Conservation (phyloP, 2,888 invertebrate species). For the Diarsia mendica region DNA sequence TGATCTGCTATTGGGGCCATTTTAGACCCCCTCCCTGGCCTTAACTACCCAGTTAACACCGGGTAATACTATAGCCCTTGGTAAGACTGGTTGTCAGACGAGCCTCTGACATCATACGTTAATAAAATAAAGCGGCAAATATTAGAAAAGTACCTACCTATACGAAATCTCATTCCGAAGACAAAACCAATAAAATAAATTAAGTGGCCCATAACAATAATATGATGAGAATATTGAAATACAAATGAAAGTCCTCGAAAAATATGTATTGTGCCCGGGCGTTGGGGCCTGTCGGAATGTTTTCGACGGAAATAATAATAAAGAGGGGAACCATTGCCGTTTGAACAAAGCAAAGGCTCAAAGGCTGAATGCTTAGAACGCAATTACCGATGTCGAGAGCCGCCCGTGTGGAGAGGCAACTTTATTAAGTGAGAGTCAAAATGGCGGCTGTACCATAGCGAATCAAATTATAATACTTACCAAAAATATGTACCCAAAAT, state of each 20-base stretch:
- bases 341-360: slow-evolving; percentile 81
- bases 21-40: no score
- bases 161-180: slow-evolving; percentile 13
- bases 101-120: not conserved
- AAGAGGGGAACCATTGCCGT: slow-evolving; percentile 72
- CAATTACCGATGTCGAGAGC: slow-evolving; percentile 77
- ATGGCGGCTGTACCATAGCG: no score
- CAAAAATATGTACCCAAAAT: no score
- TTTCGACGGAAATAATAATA: slow-evolving; percentile 81
- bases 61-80: no score
- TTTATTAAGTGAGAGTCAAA: no score
- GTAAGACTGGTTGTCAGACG: no score
- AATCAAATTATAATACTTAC: no score
- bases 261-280: slow-evolving; percentile 72
- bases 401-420: slow-evolving; percentile 60
- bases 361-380: slow-evolving; percentile 78
- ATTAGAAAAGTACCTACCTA: not conserved
- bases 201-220: slow-evolving; percentile 52
- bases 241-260: slow-evolving; percentile 68
- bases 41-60: no score
- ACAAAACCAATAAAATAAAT: slow-evolving; percentile 37
- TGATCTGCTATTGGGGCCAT: no score
- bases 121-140: no score
- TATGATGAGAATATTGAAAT: slow-evolving; percentile 71
- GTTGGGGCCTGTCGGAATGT: slow-evolving; percentile 71